Base-by-base conservation (phyloP, 2,797 vertebrate species). In the Florisuga fusca region DNA sequence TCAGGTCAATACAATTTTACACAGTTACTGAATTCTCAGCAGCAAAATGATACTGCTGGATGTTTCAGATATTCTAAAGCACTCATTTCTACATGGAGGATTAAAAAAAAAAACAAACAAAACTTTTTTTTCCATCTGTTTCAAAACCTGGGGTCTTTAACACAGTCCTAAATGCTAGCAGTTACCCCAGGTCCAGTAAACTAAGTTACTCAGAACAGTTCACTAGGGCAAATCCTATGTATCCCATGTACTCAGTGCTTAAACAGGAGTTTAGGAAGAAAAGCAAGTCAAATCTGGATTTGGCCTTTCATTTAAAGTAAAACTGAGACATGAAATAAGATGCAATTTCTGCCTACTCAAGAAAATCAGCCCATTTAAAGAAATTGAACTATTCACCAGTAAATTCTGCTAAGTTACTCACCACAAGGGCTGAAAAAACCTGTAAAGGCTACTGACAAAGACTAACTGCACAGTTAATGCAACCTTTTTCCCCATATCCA, bases 1-100 rank as follows among this genome's bases (percentile, higher is more conserved):
- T 77, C 84, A 58, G 95, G 94, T 95, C 96, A 96, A 83, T 93
- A 94, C 84, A 79, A 96, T 96, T 95, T 97, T 93, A 96, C 88
- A 95, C 96, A 95, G 96, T 92, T 93, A 85, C 85, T 84, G 85
- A 69, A 41, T 91, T 94, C 95, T 95, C 94, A 76, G 89, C 67
- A 82, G 86, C 68, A 58, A 94, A 96, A 90, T 31, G 77, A 94
- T 91, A 68, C 75, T 43, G 57, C 73, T 75, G 80, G 92, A 96
- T 45, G 36, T 84, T 93, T 94, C 88, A 90, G 90, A 96, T 91
- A 96, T 73, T 90, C 90, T 38, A 63, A 72, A 92, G 81, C 68
- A 75, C 50, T 96, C 92, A 89, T 76, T 96, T 91, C 94, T 89
- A 69, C 18, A 13, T 12, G 25, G 58, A n/a, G 45, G 34, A 41